Conservation (phyloP, 2,888 invertebrate genomes). For the Andricus quercusramuli region DNA sequence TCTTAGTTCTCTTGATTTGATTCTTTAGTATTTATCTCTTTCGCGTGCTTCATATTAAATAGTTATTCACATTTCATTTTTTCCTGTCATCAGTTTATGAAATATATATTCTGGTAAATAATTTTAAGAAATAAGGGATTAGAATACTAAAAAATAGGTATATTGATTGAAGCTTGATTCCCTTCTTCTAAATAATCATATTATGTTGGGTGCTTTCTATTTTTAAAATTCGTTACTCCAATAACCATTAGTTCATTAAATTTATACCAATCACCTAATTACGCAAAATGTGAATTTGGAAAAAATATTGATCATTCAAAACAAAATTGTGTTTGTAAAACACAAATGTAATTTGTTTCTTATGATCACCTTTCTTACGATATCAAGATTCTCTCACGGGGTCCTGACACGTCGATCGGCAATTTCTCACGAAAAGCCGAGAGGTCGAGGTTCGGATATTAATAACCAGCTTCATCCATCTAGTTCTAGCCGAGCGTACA, state of each 20-base stretch:
- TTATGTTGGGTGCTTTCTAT: too few species aligned
- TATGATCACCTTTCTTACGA: neutral
- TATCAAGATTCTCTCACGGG: constrained; percentile 25
- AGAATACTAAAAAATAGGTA: too few species aligned
- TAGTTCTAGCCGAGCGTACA: constrained; percentile 37
- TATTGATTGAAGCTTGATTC: too few species aligned
- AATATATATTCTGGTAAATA: neutral
- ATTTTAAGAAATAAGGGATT: too few species aligned
- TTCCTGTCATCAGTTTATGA: neutral
- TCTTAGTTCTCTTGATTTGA: too few species aligned
- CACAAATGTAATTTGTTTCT: neutral
- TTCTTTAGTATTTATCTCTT: too few species aligned
- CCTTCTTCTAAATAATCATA: too few species aligned
- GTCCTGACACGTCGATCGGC: constrained; percentile 44
- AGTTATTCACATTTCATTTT: neutral
- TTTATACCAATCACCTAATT: neutral
- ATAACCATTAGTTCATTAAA: too few species aligned
- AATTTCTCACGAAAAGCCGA: constrained; percentile 51
- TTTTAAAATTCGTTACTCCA: too few species aligned
- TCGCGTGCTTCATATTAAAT: too few species aligned
- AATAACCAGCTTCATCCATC: constrained; percentile 56
- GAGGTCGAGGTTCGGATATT: constrained; percentile 54
- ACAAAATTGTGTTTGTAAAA: neutral
- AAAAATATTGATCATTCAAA: neutral
- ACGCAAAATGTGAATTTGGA: neutral